Base-by-base conservation (phyloP, 2,797 vertebrate genomes). In the Passerculus sandwichensis region DNA sequence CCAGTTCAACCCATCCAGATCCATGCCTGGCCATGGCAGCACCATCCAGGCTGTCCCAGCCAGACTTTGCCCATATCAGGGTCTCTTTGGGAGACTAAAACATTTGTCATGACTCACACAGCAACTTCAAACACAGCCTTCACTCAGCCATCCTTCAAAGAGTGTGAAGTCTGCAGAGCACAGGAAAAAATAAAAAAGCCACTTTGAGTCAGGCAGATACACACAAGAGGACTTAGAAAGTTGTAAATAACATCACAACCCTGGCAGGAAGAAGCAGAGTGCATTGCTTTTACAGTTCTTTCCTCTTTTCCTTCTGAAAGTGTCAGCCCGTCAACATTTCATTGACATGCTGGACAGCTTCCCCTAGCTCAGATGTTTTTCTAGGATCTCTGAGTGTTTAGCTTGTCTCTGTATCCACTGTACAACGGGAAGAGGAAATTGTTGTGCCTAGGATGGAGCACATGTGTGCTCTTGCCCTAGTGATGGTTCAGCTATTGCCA, bases 271-370 rank as follows among this genome's bases (percentile, higher is more conserved):
- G 93, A 93, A 91, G 70, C 47, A 69, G 54, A 76, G 56, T 53
- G 40, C 90, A 81, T 79, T 96, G 94, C 95, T 96, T 96, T 95
- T 91, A 94, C 91, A 96, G 93, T 95, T 91, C 78, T 96, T 96
- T 96, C 94, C 94, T 91, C 93, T 93, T 93, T 95, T 94, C 80
- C 80, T 95, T 87, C 88, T 91, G 77, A 73, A 94, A 88, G 83
- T 94, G 91, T 70, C 88, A 88, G 80, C 88, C 67, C 0, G 25
- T 95, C 89, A 90, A 82, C 79, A 61, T 88, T 90, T 93, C 89
- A 92, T 27, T 94, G 95, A 89, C 50, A 3, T 84, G 56, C 76
- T 76, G 94, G 70, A 86, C 32, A 0, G 56, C 70, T 96, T 96
- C 94, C 94, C 90, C 85, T 70, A 82, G 71, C 71, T 95, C 93